Base-by-base conservation (phyloP, 2,888 invertebrate species). In the Melitaea athalia region DNA sequence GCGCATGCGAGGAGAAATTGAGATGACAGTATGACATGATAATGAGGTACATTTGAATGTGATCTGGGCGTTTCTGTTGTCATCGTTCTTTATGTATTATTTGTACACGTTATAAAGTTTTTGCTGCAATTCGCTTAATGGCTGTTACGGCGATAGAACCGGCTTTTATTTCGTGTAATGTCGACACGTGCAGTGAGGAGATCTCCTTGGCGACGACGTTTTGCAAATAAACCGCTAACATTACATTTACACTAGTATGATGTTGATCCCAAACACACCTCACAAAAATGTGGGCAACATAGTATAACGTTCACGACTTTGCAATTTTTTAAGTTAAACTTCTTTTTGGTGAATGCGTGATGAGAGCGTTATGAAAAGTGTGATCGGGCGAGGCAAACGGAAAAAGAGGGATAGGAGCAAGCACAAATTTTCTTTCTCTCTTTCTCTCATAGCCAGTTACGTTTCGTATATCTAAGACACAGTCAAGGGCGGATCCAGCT, bases 1-100 rank as follows among this genome's bases (percentile, higher is more conserved):
- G 84, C 85, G 85, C 68, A 63, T 68, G 85, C 80, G 67, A 73
- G 69, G 74, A 64, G 72, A 72, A 70, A 72, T 70, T 70, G 45
- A 64, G 63, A 66, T 72, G 74, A 74, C 74, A 70, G 69, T 42
- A 50, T 52, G 63, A 69, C 64, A 72, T 69, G 70, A 64, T 69
- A 70, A 74, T 72, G 69, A 71, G 60, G 45, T 43, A 62, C 55
- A 61, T 68, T 60, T 66, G 50, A 62, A 65, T 60, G 65, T 68
- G 64, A 59, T 47, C 49, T 42, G 38, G 50, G 43, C 7, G 59
- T 60, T 63, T 64, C 64, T 61, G 63, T 31, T 49, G 63, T 50
- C 50, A 61, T 57, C 33, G 5, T 33, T 33, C 6, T 55, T n/a
- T 33, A 55, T 33, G n/a, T 14, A 55, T 33, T 33, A 33, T n/a